Base-by-base conservation (phyloP, 2,113 vertebrate species). In the Abramis brama region DNA sequence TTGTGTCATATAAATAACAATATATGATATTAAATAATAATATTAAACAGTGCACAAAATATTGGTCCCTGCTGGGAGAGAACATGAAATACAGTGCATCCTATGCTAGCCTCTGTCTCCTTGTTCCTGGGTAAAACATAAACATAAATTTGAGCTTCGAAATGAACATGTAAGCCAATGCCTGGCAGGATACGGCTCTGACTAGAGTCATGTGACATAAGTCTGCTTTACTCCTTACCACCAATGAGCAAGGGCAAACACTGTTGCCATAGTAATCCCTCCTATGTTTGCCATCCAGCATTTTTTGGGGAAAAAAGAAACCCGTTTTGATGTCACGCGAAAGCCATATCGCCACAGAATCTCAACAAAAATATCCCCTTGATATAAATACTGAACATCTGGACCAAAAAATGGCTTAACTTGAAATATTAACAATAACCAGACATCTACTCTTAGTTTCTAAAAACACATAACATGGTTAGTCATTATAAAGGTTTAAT, bases 261-360 rank as follows among this genome's bases (percentile, higher is more conserved):
- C 86, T 87, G 88, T 89, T 89, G 88, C 88, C 88, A 89, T 89
- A 89, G 88, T 89, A 87, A 89, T 89, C 88, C 83, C 82, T 52
- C 82, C 79, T 85, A 87, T 87, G 79, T 89, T 89, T 89, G 88
- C 88, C 81, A 89, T 85, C 79, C 82, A 84, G 87, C 82, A 74
- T 84, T 82, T 80, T 79, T 55, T 0, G 4, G 47, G 57, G 66
- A 4, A 27, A 33, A 87, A 62, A 55, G 85, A 68, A 19, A 71
- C 13, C 30, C 21, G 50, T 87, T 85, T 70, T 85, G 60, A 79
- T 57, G 50, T 84, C 71, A 78, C 60, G 79, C 52, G 76, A 77
- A 62, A 70, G 30, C 23, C 64, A 55, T 36, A 71, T 57, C 27
- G 21, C 50, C 27, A 79, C 74, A 55, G 68, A 62, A 88, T 83